phyloP scores from a whole-genome alignment of 2,888 invertebrate genomes.

The Rotaria magnacalcarata region DNA sequence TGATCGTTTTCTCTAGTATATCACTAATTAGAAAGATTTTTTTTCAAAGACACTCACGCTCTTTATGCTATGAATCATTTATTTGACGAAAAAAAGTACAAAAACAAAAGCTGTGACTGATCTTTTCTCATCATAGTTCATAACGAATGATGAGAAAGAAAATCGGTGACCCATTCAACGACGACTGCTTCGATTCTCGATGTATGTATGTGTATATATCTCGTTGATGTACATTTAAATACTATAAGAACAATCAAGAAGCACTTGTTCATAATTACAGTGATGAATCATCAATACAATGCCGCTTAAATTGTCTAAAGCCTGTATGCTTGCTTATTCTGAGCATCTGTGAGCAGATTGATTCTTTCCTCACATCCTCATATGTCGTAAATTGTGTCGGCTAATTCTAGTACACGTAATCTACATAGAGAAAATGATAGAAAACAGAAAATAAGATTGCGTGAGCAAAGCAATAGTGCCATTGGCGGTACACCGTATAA shows the following conservation, averaged over 20 bases:
- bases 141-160: not conserved
- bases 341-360: constrained; percentile 12
- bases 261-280: constrained; percentile 6
- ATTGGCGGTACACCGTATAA: not conserved
- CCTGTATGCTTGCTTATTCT: not conserved
- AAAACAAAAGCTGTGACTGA: no score
- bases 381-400: not conserved
- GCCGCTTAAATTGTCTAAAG: not conserved
- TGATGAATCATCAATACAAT: not conserved
- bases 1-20: no score
- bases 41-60: no score
- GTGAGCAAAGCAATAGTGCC: not conserved
- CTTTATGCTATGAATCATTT: no score
- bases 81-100: no score
- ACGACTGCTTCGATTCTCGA: not conserved
- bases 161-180: not conserved
- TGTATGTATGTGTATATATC: not conserved
- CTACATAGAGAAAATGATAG: not conserved
- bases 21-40: no score
- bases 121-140: no score
- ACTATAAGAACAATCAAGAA: not conserved
- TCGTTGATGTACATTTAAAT: not conserved
- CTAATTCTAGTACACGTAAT: constrained; percentile 4
- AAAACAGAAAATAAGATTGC: constrained; percentile 14
- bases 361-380: not conserved